Base-by-base conservation (phyloP, 2,888 invertebrate species). In the Synergus japonicus region DNA sequence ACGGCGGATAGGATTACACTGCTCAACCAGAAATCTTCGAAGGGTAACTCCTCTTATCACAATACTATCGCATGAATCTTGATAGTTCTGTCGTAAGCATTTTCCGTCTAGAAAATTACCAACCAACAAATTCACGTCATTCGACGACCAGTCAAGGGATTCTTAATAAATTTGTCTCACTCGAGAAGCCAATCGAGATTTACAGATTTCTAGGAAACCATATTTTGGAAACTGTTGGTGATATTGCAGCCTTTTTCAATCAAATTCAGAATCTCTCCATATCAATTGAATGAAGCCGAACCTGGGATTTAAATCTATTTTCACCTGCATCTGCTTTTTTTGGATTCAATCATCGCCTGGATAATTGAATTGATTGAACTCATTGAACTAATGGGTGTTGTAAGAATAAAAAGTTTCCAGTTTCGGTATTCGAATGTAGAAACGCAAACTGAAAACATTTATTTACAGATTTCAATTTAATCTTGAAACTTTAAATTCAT, bases 81-180 rank as follows among this genome's bases (percentile, higher is more conserved):
- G 67, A 67, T 67, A 67, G 67, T 46, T 46, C 18, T 46, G 22
- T 67, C 67, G 67, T 46, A 67, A 67, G 67, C 44, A 67, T 67
- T 67, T 46, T 18, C 44, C 46, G 67, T 67, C 22, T 44, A 0
- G 12, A n/a, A 8, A 44, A 44, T 12, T 22, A 18, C 44, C 46
- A 67, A 46, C 46, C 46, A 67, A 66, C 66, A 66, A 67, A 67
- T 67, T 22, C 67, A 46, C 13, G 44, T 18, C 67, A 67, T 46
- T 67, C 18, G 67, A 67, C 12, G 67, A 67, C 44, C 22, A 67
- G 67, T 67, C 43, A 46, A 67, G 22, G 22, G 67, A 46, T 46
- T 46, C 22, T 46, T 44, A 18, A 67, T 67, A 46, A 67, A 67
- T 67, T 22, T 60, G 60, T 44, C 67, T 67, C 12, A 22, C 44